These are phyloP conservation scores for Neodontobutis hainanensis DNA, from an alignment of 2,113 vertebrate species.

Conservation along the genomic window DNA sequence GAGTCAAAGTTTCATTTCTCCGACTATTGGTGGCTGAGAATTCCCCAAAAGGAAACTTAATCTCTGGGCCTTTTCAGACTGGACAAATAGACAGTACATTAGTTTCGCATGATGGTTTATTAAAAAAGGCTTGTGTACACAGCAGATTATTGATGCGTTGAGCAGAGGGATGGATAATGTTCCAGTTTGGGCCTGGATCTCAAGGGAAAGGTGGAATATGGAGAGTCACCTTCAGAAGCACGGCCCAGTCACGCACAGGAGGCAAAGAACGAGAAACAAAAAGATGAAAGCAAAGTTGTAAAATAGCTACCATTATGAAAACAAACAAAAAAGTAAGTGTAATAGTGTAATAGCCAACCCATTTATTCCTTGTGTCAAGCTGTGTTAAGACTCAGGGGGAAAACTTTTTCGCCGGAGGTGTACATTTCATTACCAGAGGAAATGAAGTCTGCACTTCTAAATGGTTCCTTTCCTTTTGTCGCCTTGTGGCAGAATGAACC, in stretches of 20 bases:
- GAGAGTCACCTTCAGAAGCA: slow-evolving; percentile 47
- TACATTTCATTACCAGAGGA: slow-evolving; percentile 41
- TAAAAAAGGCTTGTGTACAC: slow-evolving; percentile 74
- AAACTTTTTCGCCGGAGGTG: slow-evolving; percentile 22
- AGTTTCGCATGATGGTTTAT: slow-evolving; percentile 79
- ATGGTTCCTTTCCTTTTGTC: slow-evolving; percentile 31
- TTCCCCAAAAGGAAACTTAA: slow-evolving; percentile 77
- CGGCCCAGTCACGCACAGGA: slow-evolving; percentile 44
- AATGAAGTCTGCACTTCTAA: slow-evolving; percentile 32
- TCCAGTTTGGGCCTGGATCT: slow-evolving; percentile 60
- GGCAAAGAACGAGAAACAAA: slow-evolving; percentile 18
- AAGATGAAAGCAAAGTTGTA: slow-evolving; percentile 5
- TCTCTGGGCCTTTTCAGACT: slow-evolving; percentile 68
- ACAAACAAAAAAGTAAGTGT: slow-evolving; percentile 14
- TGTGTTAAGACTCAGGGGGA: neutral
- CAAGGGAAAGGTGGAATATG: slow-evolving; percentile 33
- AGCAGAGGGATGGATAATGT: slow-evolving; percentile 68
- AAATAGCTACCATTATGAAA: slow-evolving; percentile 20
- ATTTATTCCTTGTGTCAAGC: slow-evolving; percentile 22
- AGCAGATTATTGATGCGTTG: slow-evolving; percentile 70
- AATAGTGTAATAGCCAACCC: slow-evolving; percentile 28
- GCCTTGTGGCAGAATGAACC: slow-evolving; percentile 11
- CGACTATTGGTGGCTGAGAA: slow-evolving; percentile 66
- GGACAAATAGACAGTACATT: slow-evolving; percentile 82
- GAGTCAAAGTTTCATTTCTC: slow-evolving; percentile 64